A percentile compares a stretch with the other conserved stretches of the same genome.
Conservation (phyloP, 2,797 vertebrate species). For the Rhabdophis nuchalis region DNA sequence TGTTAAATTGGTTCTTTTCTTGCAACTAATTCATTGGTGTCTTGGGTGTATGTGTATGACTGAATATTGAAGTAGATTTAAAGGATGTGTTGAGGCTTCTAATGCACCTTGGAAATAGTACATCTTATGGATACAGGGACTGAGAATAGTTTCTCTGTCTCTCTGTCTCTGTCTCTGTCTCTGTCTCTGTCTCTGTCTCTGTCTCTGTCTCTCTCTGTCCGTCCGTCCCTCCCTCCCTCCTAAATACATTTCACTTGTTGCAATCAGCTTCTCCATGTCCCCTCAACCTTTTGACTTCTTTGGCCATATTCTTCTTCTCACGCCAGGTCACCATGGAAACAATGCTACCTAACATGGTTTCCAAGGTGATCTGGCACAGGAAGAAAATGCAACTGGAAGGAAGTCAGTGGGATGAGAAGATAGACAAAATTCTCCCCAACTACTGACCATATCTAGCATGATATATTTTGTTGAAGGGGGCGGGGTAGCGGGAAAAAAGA, state of each 20-base stretch:
- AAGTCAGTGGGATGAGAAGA: neutral
- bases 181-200: neutral
- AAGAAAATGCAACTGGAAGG: neutral
- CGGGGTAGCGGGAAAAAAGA: neutral
- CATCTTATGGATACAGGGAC: neutral
- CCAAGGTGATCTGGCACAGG: neutral
- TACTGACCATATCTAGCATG: neutral
- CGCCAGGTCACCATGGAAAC: neutral
- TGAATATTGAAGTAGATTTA: neutral
- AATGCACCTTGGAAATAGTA: neutral
- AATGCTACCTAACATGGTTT: neutral
- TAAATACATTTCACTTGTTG: neutral
- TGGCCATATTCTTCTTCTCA: neutral
- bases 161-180: neutral
- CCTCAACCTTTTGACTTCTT: neutral
- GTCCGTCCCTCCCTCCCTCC: neutral
- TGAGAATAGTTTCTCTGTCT: neutral
- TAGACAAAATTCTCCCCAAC: neutral
- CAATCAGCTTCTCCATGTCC: neutral
- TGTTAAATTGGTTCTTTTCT: neutral
- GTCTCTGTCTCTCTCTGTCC: accelerated
- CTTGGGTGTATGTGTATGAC: neutral
- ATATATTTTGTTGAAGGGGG: neutral
- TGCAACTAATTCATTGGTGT: neutral
- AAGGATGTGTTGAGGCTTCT: neutral